Conservation (phyloP, 2,888 invertebrate species). For the Cyclophora punctaria region DNA sequence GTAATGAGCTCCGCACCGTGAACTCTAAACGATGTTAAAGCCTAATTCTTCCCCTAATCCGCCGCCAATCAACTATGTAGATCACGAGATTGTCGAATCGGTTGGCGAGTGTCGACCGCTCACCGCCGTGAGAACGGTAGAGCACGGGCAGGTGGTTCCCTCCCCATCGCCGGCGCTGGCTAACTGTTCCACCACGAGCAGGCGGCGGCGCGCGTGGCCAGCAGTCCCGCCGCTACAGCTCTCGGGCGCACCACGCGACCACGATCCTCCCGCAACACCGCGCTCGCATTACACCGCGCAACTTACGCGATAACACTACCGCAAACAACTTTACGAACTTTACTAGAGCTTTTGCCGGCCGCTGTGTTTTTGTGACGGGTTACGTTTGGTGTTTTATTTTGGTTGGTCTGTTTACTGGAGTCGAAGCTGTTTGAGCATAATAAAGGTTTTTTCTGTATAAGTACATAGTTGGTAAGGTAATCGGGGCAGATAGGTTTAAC, state of each 20-base stretch:
- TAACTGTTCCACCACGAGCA: conserved; percentile 66
- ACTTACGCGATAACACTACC: conserved; percentile 27
- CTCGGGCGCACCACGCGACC: conserved; percentile 53
- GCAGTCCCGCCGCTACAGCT: conserved; percentile 58
- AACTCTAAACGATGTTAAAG: conserved; percentile 32
- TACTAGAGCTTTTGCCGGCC: no score
- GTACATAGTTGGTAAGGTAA: conserved; percentile 62
- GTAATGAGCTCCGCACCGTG: conserved; percentile 44
- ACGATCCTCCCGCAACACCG: conserved; percentile 13
- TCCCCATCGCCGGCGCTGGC: conserved; percentile 49
- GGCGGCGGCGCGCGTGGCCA: conserved; percentile 45
- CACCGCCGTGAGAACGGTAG: conserved; percentile 65
- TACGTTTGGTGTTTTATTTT: conserved; percentile 2
- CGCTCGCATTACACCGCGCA: conserved; percentile 20
- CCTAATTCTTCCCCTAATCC: conserved; percentile 62
- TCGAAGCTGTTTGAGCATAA: conserved; percentile 16
- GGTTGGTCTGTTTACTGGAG: conserved; percentile 4
- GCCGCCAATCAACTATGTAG: conserved; percentile 70
- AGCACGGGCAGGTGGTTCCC: conserved; percentile 65
- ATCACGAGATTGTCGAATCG: conserved; percentile 63
- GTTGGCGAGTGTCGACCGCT: conserved; percentile 37
- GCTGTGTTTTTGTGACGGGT: conserved; percentile 6
- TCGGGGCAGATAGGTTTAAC: conserved; percentile 74
- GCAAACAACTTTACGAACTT: conserved; percentile 5
- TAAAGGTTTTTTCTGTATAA: conserved; percentile 40